Evolutionary conservation across 2,888 invertebrate species (phyloP), one percentile per base, ranked within the genome.

Genomic region (Lochmaea crataegi): DNA sequence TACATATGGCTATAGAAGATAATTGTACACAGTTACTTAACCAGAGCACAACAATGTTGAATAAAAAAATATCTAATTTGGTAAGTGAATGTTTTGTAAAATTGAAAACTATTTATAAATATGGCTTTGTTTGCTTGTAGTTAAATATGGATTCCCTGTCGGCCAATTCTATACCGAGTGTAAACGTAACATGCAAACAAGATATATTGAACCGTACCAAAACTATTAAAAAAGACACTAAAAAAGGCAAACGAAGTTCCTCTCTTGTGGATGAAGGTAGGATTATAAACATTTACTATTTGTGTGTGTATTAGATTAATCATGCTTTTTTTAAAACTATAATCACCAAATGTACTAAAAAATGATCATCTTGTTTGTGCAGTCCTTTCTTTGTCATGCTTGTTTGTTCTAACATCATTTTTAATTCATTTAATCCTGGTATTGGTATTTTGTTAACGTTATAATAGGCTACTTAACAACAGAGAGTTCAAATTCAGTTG

Each of bases 391-490:
- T 18, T 16, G 18, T 10, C 61, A 26, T 63, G 69, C 61, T 65
- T 48, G 9, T 42, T 45, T 63, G 48, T 51, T 64, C 68, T 72
- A 65, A 67, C 67, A 53, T 64, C 69, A 72, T 65, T 70, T 75
- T 67, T 73, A 18, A 68, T 56, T 67, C 68, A 75, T 75, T 60
- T 74, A 72, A 76, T 74, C 73, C 63, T 67, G 77, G 77, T 76
- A 72, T 74, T 74, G 76, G 76, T 74, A 63, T 70, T 70, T 61
- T 68, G 65, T 63, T 65, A 26, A 57, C 57, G 51, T 68, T 68
- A 58, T 76, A 68, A 73, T 79, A 85, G 84, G 85, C 76, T 84
- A 84, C 78, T 80, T 82, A 78, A 85, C 85, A 81, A 81, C 83
- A 77, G 84, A 82, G 74, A 83, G 80, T 76, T 77, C 70, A 76